These are phyloP conservation scores for Rhingia campestris DNA, from an alignment of 2,888 invertebrate genomes.

Conservation along the genomic window DNA sequence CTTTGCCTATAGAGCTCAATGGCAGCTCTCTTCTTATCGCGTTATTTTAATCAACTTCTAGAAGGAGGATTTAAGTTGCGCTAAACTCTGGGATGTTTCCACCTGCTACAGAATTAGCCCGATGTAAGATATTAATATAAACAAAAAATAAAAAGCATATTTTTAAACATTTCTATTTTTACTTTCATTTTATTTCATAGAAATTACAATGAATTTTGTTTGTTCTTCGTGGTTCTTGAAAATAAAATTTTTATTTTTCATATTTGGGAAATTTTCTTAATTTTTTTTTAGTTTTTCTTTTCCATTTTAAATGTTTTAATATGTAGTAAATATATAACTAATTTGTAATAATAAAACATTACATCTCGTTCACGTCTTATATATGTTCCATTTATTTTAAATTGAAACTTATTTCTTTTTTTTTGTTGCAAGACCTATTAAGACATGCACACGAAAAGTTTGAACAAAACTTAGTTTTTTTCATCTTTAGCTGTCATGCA, in stretches of 20 bases:
- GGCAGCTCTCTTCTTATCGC: too few relatives aligned
- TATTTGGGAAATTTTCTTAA: conserved; percentile 61
- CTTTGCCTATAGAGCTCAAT: too few relatives aligned
- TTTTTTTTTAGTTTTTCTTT: conserved; percentile 55
- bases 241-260: conserved; percentile 73
- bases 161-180: conserved; percentile 65
- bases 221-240: conserved; percentile 69
- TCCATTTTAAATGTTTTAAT: conserved; percentile 50
- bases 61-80: too few relatives aligned
- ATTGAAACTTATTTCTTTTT: conserved; percentile 43
- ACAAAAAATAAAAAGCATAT: background rate
- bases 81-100: too few relatives aligned
- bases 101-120: too few relatives aligned
- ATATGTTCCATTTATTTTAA: conserved; percentile 57
- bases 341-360: conserved; percentile 73
- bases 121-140: too few relatives aligned
- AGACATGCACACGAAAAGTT: conserved; percentile 59
- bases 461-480: conserved; percentile 19
- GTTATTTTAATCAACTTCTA: too few relatives aligned
- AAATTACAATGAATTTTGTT: conserved; percentile 77
- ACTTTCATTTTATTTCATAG: conserved; percentile 78
- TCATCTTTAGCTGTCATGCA: conserved; percentile 38
- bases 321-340: conserved; percentile 72
- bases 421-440: conserved; percentile 35
- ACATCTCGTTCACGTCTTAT: conserved; percentile 51